A percentile compares a stretch with the other conserved stretches of the same genome.
These are phyloP conservation scores for Cinara cedri DNA, from an alignment of 2,888 invertebrate genomes.

Conservation along the genomic window DNA sequence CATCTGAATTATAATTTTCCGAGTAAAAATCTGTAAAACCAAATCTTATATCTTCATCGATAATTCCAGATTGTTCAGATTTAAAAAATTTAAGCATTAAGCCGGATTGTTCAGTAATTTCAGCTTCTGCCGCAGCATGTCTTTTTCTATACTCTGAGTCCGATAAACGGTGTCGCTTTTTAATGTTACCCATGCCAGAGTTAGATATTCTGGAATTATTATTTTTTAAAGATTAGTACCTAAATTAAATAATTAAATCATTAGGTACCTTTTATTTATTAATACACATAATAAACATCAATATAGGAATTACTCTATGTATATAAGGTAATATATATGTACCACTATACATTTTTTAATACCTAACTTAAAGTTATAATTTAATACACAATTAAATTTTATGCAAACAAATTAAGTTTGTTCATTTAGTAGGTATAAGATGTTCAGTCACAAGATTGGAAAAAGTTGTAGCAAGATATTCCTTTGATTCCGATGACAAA, in stretches of 20 bases:
- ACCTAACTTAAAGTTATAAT: no score
- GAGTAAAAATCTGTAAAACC: background rate
- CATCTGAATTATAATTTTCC: background rate
- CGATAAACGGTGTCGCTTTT: slow-evolving; percentile 17
- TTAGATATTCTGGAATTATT: background rate
- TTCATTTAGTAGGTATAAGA: no score
- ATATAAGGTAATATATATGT: no score
- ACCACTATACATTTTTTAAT: no score
- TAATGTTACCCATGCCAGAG: slow-evolving; percentile 12
- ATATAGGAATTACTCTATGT: no score
- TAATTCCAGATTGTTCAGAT: slow-evolving; percentile 2
- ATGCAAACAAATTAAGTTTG: no score
- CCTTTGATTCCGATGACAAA: no score
- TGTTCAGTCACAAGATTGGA: no score
- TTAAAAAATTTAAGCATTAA: slow-evolving; percentile 30
- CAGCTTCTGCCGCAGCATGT: slow-evolving; percentile 13
- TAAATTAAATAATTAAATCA: background rate
- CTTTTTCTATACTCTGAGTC: slow-evolving; percentile 16
- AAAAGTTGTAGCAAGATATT: no score
- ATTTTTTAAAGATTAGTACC: background rate
- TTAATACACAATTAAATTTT: no score
- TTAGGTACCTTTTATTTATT: no score
- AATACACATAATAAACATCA: no score
- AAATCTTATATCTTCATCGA: background rate
- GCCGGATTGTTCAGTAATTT: slow-evolving; percentile 11